Evolutionary conservation across 1,140 invertebrate genomes (phyloP).

Genomic region (Aphelenchoides fujianensis): DNA sequence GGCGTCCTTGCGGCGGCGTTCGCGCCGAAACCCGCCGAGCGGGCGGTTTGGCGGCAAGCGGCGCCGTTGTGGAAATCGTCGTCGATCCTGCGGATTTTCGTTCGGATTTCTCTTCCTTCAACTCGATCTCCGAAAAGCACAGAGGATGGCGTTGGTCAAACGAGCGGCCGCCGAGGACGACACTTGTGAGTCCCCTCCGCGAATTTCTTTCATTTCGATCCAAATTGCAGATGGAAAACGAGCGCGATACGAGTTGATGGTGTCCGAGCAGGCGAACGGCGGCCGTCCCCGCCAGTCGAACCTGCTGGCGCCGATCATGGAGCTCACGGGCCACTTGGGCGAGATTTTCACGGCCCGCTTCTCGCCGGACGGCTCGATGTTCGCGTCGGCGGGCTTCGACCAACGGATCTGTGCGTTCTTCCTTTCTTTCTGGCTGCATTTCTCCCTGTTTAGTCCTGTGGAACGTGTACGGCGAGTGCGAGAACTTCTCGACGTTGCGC

Average conservation of each 20-base stretch:
- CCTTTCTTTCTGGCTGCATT: conserved; percentile 23
- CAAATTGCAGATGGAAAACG: conserved; percentile 13
- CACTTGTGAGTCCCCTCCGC: background rate
- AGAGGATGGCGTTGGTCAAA: conserved; percentile 8
- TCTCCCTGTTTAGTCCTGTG: conserved; percentile 76
- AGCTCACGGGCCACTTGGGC: conserved; percentile 90
- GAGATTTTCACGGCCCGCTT: conserved; percentile 91
- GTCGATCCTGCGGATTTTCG: no score
- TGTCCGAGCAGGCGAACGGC: background rate
- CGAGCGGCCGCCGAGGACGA: background rate
- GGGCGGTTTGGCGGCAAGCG: no score
- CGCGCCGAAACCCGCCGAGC: no score
- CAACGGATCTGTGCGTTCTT: conserved; percentile 82
- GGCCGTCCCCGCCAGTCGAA: background rate
- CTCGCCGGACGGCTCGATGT: conserved; percentile 87
- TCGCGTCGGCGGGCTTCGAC: conserved; percentile 93
- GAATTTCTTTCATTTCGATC: background rate
- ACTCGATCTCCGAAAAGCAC: no score
- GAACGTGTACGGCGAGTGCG: conserved; percentile 96
- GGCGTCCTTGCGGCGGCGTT: no score
- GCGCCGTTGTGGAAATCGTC: no score
- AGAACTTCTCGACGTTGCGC: conserved; percentile 83
- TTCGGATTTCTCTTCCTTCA: no score
- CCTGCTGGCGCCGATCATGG: conserved; percentile 81
- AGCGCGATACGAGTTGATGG: background rate